A percentile compares a stretch with the other conserved stretches of the same genome.
These are phyloP conservation scores for Diaperis boleti DNA, from an alignment of 2,888 invertebrate genomes.

Conservation along the genomic window DNA sequence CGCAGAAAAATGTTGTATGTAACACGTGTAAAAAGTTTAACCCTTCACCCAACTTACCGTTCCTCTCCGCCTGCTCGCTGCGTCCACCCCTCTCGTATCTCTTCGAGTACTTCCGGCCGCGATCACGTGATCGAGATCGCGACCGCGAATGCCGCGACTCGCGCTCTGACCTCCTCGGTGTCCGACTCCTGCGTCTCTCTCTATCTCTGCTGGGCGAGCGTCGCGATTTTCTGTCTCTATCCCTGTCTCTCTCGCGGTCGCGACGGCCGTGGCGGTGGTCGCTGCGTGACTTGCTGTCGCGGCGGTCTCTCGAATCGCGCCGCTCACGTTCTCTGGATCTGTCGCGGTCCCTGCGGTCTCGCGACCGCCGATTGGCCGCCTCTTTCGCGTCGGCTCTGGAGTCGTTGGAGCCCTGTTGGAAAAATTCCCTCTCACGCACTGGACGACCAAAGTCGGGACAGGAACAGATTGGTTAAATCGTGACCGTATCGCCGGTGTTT, in stretches of 20 bases:
- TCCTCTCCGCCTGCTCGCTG: slow-evolving; percentile 67
- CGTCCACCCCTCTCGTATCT: slow-evolving; percentile 66
- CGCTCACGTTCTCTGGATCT: neutral
- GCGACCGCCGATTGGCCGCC: slow-evolving; percentile 13
- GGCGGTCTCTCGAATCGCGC: slow-evolving; percentile 18
- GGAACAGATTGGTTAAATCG: slow-evolving; percentile 5
- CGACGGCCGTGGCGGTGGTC: slow-evolving; percentile 43
- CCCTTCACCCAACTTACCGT: no score
- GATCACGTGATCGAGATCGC: slow-evolving; percentile 57
- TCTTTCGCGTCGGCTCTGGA: slow-evolving; percentile 41
- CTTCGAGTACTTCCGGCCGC: slow-evolving; percentile 57
- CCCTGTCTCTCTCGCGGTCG: slow-evolving; percentile 60
- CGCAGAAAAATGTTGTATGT: no score
- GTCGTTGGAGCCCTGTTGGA: slow-evolving; percentile 62
- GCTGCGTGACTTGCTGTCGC: slow-evolving; percentile 37
- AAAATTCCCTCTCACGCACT: slow-evolving; percentile 58
- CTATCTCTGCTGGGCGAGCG: slow-evolving; percentile 57
- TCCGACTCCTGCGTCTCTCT: slow-evolving; percentile 56
- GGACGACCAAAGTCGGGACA: neutral
- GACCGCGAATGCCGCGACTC: slow-evolving; percentile 58
- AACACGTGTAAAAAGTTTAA: no score
- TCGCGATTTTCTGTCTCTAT: slow-evolving; percentile 54
- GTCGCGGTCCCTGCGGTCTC: slow-evolving; percentile 16
- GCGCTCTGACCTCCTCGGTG: slow-evolving; percentile 58
- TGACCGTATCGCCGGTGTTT: slow-evolving; percentile 18